Percentiles rank a stretch among this genome's conserved stretches.
Conservation (phyloP, 2,888 invertebrate genomes). For the Acronicta psi region DNA sequence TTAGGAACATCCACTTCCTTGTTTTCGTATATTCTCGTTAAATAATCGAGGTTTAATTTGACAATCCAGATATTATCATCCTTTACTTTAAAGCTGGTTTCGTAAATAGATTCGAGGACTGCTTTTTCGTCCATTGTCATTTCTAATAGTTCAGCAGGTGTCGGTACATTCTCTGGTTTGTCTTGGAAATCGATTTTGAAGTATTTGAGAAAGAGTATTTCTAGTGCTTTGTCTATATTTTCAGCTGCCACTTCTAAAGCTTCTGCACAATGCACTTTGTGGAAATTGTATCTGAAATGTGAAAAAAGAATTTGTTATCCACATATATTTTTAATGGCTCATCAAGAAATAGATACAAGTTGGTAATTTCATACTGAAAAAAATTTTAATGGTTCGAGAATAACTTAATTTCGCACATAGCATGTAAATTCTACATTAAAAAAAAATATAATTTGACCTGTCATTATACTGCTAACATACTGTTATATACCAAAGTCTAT, state of each 20-base stretch:
- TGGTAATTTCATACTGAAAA: too few species aligned
- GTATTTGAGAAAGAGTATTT: conserved; percentile 92
- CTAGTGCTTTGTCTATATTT: conserved; percentile 92
- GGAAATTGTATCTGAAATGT: conserved; percentile 91
- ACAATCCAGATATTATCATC: conserved; percentile 93
- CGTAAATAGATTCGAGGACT: conserved; percentile 94
- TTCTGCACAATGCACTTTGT: conserved; percentile 92
- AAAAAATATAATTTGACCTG: too few species aligned
- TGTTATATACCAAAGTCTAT: too few species aligned
- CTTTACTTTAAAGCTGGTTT: conserved; percentile 91
- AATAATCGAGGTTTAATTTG: conserved; percentile 91
- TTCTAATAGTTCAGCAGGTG: conserved; percentile 89
- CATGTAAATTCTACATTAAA: too few species aligned
- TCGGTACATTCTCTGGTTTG: conserved; percentile 78
- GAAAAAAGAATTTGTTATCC: too few species aligned
- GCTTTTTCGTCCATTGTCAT: conserved; percentile 92
- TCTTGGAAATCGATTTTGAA: conserved; percentile 84
- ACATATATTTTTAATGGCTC: too few species aligned
- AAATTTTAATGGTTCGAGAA: too few species aligned
- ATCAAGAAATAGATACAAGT: too few species aligned
- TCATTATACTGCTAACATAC: too few species aligned
- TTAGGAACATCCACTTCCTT: conserved; percentile 83
- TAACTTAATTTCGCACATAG: too few species aligned
- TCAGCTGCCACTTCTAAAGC: conserved; percentile 91
- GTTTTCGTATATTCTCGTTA: conserved; percentile 88